These are phyloP conservation scores for Paramormyrops hopkinsi DNA, from an alignment of 2,797 vertebrate species.

Conservation along the genomic window DNA sequence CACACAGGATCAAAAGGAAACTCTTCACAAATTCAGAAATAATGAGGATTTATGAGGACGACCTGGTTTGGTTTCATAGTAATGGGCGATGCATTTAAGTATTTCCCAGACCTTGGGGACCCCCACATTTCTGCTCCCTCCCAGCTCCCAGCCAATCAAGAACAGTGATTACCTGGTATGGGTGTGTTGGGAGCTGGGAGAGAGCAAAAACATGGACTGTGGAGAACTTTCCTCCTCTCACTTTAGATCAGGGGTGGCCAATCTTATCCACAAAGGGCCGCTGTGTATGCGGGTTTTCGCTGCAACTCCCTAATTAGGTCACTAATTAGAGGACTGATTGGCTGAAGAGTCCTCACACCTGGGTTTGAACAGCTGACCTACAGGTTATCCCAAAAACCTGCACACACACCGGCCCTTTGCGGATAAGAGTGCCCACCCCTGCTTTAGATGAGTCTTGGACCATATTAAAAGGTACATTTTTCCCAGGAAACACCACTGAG, in stretches of 20 bases:
- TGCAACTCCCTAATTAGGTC: too few species aligned
- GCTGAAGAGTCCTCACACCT: too few species aligned
- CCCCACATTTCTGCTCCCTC: not conserved
- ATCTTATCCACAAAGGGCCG: too few species aligned
- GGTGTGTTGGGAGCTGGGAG: not conserved
- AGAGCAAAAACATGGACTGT: not conserved
- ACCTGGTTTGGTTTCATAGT: not conserved
- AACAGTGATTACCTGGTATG: not conserved
- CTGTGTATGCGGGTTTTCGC: too few species aligned
- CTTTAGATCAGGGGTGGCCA: not conserved
- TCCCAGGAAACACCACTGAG: not conserved
- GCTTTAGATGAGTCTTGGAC: not conserved
- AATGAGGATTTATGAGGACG: not conserved
- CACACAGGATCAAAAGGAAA: not conserved
- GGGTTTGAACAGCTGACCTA: too few species aligned
- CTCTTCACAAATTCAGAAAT: not conserved
- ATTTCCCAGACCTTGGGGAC: not conserved
- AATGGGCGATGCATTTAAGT: not conserved
- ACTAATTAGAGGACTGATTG: too few species aligned
- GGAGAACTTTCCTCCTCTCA: not conserved
- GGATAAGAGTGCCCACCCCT: too few species aligned
- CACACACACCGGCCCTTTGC: too few species aligned
- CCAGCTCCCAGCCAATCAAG: not conserved
- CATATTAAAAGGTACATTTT: too few species aligned
- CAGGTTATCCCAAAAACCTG: too few species aligned